These are phyloP conservation scores for Lophotis ruficrista DNA, from an alignment of 2,113 vertebrate genomes.

Conservation along the genomic window DNA sequence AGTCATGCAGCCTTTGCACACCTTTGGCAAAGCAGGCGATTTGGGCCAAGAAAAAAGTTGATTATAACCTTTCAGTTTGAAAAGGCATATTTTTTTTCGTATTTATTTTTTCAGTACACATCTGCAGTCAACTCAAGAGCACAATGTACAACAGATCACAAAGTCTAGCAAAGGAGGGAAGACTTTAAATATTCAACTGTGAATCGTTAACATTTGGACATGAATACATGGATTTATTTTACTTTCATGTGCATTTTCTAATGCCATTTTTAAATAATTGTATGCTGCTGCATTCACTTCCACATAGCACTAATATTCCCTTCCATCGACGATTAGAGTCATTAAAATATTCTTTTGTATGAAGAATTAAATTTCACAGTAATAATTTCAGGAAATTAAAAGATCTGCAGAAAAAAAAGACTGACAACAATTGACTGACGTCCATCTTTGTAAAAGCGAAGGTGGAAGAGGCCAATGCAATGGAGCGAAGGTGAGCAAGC, in stretches of 20 bases:
- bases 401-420: not conserved
- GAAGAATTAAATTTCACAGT: not conserved
- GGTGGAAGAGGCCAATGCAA: not conserved
- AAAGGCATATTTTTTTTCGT: not conserved
- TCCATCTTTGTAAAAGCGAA: not conserved
- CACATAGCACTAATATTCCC: not conserved
- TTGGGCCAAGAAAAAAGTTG: not conserved
- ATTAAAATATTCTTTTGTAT: not conserved
- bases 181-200: not conserved
- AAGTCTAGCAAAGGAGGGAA: not conserved
- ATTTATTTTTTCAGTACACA: not conserved
- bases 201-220: not conserved
- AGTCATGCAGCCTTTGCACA: not conserved
- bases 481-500: not conserved
- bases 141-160: not conserved
- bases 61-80: not conserved
- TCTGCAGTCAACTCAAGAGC: not conserved
- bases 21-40: not conserved
- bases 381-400: not conserved
- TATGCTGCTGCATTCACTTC: not conserved
- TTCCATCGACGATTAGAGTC: not conserved
- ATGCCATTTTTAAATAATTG: not conserved
- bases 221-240: not conserved
- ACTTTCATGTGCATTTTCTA: not conserved
- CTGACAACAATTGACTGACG: not conserved